Base-by-base conservation (phyloP, 1,140 invertebrate species). In the Arctopsyche grandis region DNA sequence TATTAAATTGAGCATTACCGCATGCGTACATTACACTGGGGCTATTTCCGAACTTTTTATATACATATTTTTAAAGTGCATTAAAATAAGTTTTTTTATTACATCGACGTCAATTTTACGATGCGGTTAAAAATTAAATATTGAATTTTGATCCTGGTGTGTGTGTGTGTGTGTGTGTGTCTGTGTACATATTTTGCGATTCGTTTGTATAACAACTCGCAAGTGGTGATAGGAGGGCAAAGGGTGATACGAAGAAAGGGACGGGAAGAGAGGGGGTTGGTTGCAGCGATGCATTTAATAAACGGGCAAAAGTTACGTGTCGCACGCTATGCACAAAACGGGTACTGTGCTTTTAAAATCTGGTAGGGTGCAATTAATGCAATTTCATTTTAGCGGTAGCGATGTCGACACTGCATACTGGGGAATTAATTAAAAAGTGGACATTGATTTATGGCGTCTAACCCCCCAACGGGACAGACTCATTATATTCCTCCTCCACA, bases 351-450 rank as follows among this genome's bases (percentile, higher is more conserved):
- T 76, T 76, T 76, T 76, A 76, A 76, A 76, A 76, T 76, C 74
- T 76, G 56, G 46, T 63, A 63, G 74, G 74, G 74, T 76, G 48
- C 46, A 76, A 76, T 76, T 76, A 76, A 76, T 76, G 74, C 74
- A 76, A 76, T 76, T 76, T 76, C 46, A 76, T 76, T 76, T 76
- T 76, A 48, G 74, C 74, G 43, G 16, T 29, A 24, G 52, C 74
- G 16, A 38, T 74, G 74, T 76, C 52, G 74, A 26, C 58, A 76
- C 19, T 63, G 74, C 56, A 74, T 46, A 66, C 52, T 60, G 56
- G 10, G 24, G 48, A 26, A 76, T 76, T 76, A 76, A 76, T 76
- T 76, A 63, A 76, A 76, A 76, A 63, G 74, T n/a, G 12, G 74
- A 76, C 74, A 76, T n/a, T 76, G 74, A 76, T 76, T 76, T 76